Evolutionary conservation across 2,797 vertebrate species (phyloP).

Genomic region (Syndactyla subalaris): DNA sequence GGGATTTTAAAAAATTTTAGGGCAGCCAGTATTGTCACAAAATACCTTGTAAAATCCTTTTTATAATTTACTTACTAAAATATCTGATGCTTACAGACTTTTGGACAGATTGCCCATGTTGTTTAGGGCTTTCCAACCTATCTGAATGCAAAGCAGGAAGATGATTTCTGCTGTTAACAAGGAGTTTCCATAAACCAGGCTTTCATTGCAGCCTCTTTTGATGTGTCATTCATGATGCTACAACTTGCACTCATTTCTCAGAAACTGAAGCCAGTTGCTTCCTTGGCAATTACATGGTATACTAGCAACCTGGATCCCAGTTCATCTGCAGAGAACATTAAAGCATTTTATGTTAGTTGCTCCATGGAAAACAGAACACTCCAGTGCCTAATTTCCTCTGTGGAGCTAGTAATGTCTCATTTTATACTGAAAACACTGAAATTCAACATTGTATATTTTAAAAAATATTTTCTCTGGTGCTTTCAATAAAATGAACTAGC

Average conservation of each 20-base stretch:
- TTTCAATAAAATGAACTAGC: not conserved
- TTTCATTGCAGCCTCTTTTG: not conserved
- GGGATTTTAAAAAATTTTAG: not conserved
- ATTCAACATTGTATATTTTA: not conserved
- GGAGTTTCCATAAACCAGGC: not conserved
- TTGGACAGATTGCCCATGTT: not conserved
- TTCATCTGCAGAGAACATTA: not conserved
- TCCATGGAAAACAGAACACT: not conserved
- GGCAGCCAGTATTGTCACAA: not conserved
- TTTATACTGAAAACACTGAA: not conserved
- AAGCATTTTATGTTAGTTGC: not conserved
- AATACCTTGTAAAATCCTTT: not conserved
- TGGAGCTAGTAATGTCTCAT: not conserved
- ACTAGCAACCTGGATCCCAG: not conserved
- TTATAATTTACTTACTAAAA: not conserved
- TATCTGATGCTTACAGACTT: not conserved
- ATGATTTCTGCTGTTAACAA: not conserved
- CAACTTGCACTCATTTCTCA: not conserved
- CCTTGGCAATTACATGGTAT: not conserved
- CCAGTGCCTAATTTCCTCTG: not conserved
- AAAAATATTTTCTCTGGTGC: not conserved
- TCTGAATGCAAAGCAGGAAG: not conserved
- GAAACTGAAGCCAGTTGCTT: not conserved
- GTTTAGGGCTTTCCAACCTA: not conserved
- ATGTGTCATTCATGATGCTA: not conserved